A percentile compares a stretch with the other conserved stretches of the same genome.
Conservation (phyloP, 2,888 invertebrate genomes). For the Ennomos quercinarius region DNA sequence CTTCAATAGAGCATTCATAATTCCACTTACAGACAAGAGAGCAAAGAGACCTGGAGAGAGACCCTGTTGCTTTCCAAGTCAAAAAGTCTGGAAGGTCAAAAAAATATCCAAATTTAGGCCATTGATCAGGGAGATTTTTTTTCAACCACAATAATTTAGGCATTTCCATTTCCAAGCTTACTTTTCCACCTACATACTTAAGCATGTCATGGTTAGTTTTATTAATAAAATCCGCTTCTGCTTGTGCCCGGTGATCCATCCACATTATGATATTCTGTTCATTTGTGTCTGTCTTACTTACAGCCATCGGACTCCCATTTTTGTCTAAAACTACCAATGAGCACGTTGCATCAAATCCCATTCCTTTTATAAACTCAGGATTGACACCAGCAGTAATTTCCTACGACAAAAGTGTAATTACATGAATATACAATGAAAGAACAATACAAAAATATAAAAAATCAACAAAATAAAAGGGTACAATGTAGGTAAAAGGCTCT, state of each 20-base stretch:
- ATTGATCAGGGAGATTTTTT: slow-evolving; percentile 87
- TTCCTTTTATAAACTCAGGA: slow-evolving; percentile 89
- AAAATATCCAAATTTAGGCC: slow-evolving; percentile 90
- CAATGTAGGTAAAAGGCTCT: too few relatives aligned
- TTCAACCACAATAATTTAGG: slow-evolving; percentile 98
- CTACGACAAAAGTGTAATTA: slow-evolving; percentile 69
- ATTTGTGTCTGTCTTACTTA: slow-evolving; percentile 87
- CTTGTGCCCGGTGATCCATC: slow-evolving; percentile 95
- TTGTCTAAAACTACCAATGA: slow-evolving; percentile 93
- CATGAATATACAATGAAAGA: slow-evolving; percentile 6
- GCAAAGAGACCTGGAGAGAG: slow-evolving; percentile 92
- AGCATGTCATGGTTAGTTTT: slow-evolving; percentile 90
- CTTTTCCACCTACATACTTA: slow-evolving; percentile 94
- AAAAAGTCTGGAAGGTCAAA: slow-evolving; percentile 97
- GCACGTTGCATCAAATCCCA: slow-evolving; percentile 98
- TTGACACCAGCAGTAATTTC: slow-evolving; percentile 83
- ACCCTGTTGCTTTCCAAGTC: slow-evolving; percentile 95
- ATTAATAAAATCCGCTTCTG: slow-evolving; percentile 93
- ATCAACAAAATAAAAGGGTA: too few relatives aligned
- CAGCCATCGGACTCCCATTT: slow-evolving; percentile 88
- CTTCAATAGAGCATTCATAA: slow-evolving; percentile 88
- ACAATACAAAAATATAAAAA: background rate
- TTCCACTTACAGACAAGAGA: slow-evolving; percentile 98
- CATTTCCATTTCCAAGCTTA: slow-evolving; percentile 98
- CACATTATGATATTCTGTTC: slow-evolving; percentile 95